These are phyloP conservation scores for Archips crataeganus DNA, from an alignment of 2,888 invertebrate genomes.

Conservation along the genomic window DNA sequence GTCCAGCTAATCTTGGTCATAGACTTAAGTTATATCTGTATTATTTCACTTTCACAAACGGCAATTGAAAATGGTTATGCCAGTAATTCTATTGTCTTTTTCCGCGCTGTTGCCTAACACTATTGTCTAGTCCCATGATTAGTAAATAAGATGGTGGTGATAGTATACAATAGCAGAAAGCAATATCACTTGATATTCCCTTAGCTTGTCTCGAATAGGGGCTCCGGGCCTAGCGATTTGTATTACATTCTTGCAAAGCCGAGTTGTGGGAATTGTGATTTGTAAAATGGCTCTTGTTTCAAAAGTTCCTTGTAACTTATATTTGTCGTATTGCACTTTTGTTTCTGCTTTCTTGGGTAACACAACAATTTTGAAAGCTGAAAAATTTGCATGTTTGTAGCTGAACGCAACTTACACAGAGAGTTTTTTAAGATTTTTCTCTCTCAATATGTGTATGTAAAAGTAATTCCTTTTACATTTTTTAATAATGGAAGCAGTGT, in stretches of 20 bases:
- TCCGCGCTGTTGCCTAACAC: no score
- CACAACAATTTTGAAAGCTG: not conserved
- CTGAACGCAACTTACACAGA: not conserved
- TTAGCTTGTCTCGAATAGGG: not conserved
- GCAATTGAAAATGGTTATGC: no score
- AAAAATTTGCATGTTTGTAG: not conserved
- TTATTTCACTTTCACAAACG: no score
- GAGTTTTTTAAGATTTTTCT: not conserved
- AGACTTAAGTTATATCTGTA: no score
- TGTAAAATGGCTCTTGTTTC: conserved; percentile 35
- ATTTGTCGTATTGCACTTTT: conserved; percentile 1
- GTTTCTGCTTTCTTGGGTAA: not conserved
- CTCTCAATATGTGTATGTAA: not conserved
- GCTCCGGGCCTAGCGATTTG: conserved; percentile 53
- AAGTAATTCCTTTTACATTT: not conserved
- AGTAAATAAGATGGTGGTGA: not conserved
- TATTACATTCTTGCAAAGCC: conserved; percentile 59
- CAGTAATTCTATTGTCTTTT: no score
- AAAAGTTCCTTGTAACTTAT: conserved; percentile 22
- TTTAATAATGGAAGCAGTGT: not conserved
- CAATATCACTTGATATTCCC: not conserved
- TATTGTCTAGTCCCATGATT: not conserved
- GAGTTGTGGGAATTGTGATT: conserved; percentile 51
- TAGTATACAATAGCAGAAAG: not conserved
- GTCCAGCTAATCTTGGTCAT: no score